phyloP scores from a whole-genome alignment of 2,888 invertebrate genomes.

The Ichneumon xanthorius region DNA sequence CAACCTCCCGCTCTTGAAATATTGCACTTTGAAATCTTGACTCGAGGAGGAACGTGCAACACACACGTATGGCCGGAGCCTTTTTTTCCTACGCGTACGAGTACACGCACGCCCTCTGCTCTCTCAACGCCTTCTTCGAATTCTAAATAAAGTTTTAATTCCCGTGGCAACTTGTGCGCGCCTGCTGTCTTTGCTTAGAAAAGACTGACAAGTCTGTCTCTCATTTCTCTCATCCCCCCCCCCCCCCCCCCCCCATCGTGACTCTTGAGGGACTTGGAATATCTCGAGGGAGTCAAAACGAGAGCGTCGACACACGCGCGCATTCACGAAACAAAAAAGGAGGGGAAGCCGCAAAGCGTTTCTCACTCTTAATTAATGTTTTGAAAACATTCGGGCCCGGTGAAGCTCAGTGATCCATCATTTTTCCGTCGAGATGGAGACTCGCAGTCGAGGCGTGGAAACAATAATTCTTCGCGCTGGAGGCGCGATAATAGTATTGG shows the following conservation, averaged over 20 bases:
- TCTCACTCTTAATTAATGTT: conserved; percentile 78
- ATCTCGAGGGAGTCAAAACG: conserved; percentile 42
- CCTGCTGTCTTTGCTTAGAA: conserved; percentile 24
- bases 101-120: conserved; percentile 21
- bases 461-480: conserved; percentile 69
- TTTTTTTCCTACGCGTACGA: conserved; percentile 14
- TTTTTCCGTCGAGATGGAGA: conserved; percentile 62
- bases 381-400: conserved; percentile 72
- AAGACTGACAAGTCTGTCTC: conserved; percentile 42
- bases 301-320: conserved; percentile 39
- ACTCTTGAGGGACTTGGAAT: conserved; percentile 1
- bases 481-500: conserved; percentile 63
- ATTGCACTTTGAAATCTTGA: conserved; percentile 71
- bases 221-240: conserved; percentile 41
- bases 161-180: conserved; percentile 48
- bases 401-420: conserved; percentile 70
- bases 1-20: conserved; percentile 68
- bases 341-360: conserved; percentile 60
- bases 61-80: not conserved
- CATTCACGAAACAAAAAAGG: conserved; percentile 12
- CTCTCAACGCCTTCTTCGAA: conserved; percentile 63
- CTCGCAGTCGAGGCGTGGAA: conserved; percentile 65
- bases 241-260: not conserved
- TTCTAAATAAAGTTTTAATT: conserved; percentile 69
- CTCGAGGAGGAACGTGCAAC: conserved; percentile 33